phyloP scores from a whole-genome alignment of 2,797 vertebrate genomes.

The Sebastes taczanowskii region DNA sequence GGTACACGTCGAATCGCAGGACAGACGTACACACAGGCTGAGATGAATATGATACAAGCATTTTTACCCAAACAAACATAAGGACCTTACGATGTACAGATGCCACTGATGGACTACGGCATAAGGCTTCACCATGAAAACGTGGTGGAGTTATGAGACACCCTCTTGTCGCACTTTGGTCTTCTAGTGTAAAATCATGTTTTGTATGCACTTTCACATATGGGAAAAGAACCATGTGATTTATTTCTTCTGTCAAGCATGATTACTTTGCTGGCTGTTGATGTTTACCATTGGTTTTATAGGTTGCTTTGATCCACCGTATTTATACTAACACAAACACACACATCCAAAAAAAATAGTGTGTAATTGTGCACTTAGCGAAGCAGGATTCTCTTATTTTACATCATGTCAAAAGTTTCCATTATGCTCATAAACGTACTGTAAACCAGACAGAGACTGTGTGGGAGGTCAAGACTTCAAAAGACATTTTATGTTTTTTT shows the following conservation, averaged over 20 bases:
- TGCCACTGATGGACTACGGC: slow-evolving; percentile 51
- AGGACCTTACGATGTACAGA: slow-evolving; percentile 73
- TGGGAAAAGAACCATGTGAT: slow-evolving; percentile 65
- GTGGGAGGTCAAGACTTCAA: slow-evolving; percentile 71
- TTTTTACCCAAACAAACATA: slow-evolving; percentile 54
- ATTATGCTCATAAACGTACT: slow-evolving; percentile 68
- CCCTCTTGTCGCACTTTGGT: slow-evolving; percentile 71
- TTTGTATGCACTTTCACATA: slow-evolving; percentile 75
- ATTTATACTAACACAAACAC: slow-evolving; percentile 67
- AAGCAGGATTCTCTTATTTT: slow-evolving; percentile 55
- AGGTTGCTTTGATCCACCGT: slow-evolving; percentile 61
- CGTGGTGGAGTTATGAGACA: slow-evolving; percentile 50
- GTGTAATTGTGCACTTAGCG: slow-evolving; percentile 56
- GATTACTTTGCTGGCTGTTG: slow-evolving; percentile 74
- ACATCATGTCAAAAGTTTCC: slow-evolving; percentile 42
- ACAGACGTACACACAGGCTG: slow-evolving; percentile 49
- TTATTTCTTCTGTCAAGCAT: slow-evolving; percentile 70
- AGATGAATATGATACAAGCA: slow-evolving; percentile 35
- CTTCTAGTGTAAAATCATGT: slow-evolving; percentile 70
- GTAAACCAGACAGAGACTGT: slow-evolving; percentile 64
- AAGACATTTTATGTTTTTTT: slow-evolving; percentile 54
- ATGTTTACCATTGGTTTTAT: slow-evolving; percentile 66
- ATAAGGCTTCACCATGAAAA: slow-evolving; percentile 29
- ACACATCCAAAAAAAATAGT: slow-evolving; percentile 44
- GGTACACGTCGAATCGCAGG: slow-evolving; percentile 52